Base-by-base conservation (phyloP, 53 echinoderm and acorn worm species). In the Glandiceps talaboti region DNA sequence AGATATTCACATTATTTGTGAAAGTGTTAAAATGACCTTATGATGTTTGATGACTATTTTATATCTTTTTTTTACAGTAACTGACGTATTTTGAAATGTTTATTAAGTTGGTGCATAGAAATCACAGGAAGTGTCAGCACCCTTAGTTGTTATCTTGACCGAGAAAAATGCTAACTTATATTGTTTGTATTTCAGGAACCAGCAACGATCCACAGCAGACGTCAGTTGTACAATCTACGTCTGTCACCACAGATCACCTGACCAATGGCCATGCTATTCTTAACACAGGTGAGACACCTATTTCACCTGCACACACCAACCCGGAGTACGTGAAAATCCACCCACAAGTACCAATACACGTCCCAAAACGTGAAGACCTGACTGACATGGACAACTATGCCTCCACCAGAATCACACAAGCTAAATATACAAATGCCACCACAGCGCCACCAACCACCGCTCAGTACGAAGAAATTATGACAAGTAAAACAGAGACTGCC, bases 321-420 rank as follows among this genome's bases (percentile, higher is more conserved):
- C 6, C 64, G 6, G 64, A 45, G 20, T 45, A 12, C 20, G 64
- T 45, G 6, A 45, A 45, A 20, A 45, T 45, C 6, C 64, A 45
- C 20, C 64, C 6, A 45, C 64, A 45, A 0, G 94, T 94, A 26
- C 86, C 92, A 20, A 89, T 92, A 30, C 94, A 92, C 79, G 85
- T 94, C 76, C 94, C 94, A 1, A 94, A 94, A 77, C 94, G 91
- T 31, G 94, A 94, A 45, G 64, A 45, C 20, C 64, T 45, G 64
- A 45, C 64, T 12, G 64, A 45, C 64, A 45, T 45, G 64, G 64
- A 45, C 64, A 45, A 20, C 64, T 45, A 45, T 45, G 64, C 64
- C 20, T 45, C 64, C 6, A 12, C 64, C 20, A 20, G 64, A 12
- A 20, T 45, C 64, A 45, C 64, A 45, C 6, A 6, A 45, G 6